Conservation (phyloP, 2,888 invertebrate species). For the Clistopyga incitator region DNA sequence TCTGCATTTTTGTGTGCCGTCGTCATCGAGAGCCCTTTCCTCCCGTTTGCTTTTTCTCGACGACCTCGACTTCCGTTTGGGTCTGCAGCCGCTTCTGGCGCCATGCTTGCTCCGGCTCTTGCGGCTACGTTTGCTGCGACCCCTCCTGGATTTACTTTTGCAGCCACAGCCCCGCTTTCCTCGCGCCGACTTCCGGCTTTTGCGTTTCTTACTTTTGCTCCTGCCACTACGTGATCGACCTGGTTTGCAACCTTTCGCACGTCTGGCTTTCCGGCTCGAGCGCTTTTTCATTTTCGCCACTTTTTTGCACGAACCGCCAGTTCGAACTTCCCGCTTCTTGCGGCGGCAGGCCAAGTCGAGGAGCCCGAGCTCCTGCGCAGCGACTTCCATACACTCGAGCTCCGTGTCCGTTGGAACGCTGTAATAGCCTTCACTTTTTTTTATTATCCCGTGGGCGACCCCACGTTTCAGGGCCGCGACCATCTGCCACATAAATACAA, state of each 20-base stretch:
- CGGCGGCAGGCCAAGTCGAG: constrained; percentile 70
- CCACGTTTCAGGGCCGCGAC: constrained; percentile 75
- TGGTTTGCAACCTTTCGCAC: constrained; percentile 14
- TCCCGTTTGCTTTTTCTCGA: constrained; percentile 39
- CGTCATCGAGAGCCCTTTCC: neutral
- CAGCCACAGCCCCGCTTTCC: constrained; percentile 36
- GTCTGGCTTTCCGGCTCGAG: constrained; percentile 37
- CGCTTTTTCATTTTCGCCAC: constrained; percentile 44
- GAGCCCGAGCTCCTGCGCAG: constrained; percentile 74
- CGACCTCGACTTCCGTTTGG: constrained; percentile 34
- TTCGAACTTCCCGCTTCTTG: constrained; percentile 60
- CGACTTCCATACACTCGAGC: constrained; percentile 71
- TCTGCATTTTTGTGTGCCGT: constrained; percentile 28
- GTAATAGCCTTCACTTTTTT: constrained; percentile 71
- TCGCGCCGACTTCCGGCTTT: neutral
- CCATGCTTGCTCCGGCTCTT: constrained; percentile 35
- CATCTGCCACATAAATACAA: constrained; percentile 66
- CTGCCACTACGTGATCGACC: constrained; percentile 15
- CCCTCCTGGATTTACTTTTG: constrained; percentile 32
- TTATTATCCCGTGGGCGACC: constrained; percentile 74
- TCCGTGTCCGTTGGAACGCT: constrained; percentile 71
- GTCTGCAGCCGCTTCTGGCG: constrained; percentile 43
- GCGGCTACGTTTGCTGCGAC: constrained; percentile 24
- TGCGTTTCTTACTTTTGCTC: constrained; percentile 5
- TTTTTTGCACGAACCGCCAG: constrained; percentile 56